Evolutionary conservation across 92 coral and sea anemone genomes (phyloP), one percentile per base, ranked within the genome.

Genomic region (Hydrozoanthus gracilis): DNA sequence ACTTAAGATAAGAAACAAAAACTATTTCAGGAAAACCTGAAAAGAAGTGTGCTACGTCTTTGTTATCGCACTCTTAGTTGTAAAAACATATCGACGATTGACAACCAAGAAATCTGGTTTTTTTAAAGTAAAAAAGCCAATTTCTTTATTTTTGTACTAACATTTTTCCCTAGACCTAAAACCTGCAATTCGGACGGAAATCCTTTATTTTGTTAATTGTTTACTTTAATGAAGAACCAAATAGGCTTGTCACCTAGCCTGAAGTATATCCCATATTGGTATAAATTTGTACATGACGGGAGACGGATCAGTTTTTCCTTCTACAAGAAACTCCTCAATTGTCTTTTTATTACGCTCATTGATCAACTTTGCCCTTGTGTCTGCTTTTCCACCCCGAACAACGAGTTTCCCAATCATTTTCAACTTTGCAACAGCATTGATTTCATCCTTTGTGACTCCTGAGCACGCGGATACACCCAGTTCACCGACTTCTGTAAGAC

Each of bases 401-500:
- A 80, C 82, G n/a, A 76, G 73, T 10, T 78, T 73, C 0, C 45
- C 49, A 39, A 79, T 71, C 72, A 92, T 90, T 50, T 80, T 74
- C 3, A 62, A 12, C 7, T 74, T 88, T 7, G 79, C 8, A 1
- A 84, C 75, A 0, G 74, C 67, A 14, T 83, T 58, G 7, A 83
- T 70, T 3, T 92, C 95, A 27, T 92, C 62, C 12, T 85, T 83
- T 48, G 86, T 77, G 14, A 92, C 83, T 1, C 89, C 95, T 5
- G 91, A 73, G 69, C 93, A 92, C 4, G 91, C 95, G 17, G 92
- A 84, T 12, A 87, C 48, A 65, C 87, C 89, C 20, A 88, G 10
- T 11, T 79, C 58, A 3, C 89, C 87, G 11, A 72, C 79, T 10
- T 75, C 55, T 0, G 88, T 73, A 4, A 55, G 76, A 2, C 78